These are phyloP conservation scores for Sphaeramia orbicularis DNA, from an alignment of 2,797 vertebrate species.

Conservation along the genomic window DNA sequence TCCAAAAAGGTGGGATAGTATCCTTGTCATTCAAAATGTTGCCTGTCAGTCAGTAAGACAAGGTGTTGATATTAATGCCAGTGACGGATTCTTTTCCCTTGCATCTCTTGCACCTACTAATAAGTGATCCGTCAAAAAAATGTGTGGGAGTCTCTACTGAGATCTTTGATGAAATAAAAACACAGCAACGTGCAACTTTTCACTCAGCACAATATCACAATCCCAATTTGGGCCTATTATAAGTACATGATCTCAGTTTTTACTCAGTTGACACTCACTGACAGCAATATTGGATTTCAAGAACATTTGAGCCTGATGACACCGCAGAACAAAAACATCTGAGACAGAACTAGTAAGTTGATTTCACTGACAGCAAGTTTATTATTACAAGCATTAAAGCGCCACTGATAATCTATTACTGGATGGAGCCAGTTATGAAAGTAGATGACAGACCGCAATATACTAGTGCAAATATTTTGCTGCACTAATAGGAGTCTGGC, in stretches of 20 bases:
- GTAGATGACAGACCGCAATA: too few species aligned
- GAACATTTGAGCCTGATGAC: neutral
- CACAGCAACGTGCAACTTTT: neutral
- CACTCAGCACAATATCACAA: neutral
- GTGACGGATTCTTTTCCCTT: conserved; percentile 10
- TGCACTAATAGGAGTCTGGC: too few species aligned
- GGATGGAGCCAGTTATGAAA: too few species aligned
- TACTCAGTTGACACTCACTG: neutral
- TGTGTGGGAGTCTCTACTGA: neutral
- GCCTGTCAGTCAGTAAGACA: neutral
- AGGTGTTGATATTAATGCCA: conserved; percentile 13
- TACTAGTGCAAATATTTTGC: too few species aligned
- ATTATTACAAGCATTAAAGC: too few species aligned
- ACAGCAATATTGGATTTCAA: neutral
- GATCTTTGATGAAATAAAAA: conserved; percentile 2
- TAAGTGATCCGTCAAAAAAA: conserved; percentile 7
- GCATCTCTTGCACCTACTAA: neutral
- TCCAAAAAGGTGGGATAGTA: neutral
- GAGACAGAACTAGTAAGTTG: too few species aligned
- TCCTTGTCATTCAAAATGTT: conserved; percentile 12
- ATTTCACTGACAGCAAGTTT: too few species aligned
- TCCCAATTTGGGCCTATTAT: neutral
- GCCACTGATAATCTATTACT: too few species aligned
- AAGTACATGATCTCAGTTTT: neutral
- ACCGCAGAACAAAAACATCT: too few species aligned